Conservation (phyloP, 2,797 vertebrate species). For the Chiropotes sagulatus region DNA sequence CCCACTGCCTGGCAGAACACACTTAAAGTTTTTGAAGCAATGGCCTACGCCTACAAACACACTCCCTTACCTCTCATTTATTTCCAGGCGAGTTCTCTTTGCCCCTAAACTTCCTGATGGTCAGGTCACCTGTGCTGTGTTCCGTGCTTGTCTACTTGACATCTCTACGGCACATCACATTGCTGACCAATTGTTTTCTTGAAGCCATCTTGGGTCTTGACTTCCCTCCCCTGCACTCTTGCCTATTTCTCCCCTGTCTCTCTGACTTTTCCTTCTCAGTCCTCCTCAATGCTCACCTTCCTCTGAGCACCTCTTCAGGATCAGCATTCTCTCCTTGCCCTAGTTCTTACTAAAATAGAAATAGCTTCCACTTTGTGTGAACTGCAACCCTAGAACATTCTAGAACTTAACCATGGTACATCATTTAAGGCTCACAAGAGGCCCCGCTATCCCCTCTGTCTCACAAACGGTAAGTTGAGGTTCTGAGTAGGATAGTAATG, state of each 20-base stretch:
- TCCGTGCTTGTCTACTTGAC: background rate
- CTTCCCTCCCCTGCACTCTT: background rate
- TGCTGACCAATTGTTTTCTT: background rate
- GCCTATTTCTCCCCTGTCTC: background rate
- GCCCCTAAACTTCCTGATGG: background rate
- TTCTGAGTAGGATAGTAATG: background rate
- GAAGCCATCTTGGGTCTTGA: background rate
- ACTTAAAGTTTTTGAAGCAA: background rate
- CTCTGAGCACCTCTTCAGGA: background rate
- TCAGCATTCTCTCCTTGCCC: background rate
- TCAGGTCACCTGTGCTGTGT: background rate
- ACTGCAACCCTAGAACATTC: background rate
- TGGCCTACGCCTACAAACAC: background rate
- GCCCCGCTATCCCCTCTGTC: background rate
- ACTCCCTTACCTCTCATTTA: background rate
- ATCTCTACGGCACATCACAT: accelerated
- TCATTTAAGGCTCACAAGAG: background rate
- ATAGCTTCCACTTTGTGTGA: background rate
- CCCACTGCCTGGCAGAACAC: background rate
- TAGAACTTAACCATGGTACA: background rate
- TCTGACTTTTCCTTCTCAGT: background rate
- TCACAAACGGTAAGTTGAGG: background rate
- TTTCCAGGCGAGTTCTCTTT: background rate
- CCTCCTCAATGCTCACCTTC: background rate
- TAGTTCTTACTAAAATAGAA: background rate